Evolutionary conservation across 2,113 vertebrate species (phyloP), one percentile per base, ranked within the genome.

Genomic region (Glaucomys volans): DNA sequence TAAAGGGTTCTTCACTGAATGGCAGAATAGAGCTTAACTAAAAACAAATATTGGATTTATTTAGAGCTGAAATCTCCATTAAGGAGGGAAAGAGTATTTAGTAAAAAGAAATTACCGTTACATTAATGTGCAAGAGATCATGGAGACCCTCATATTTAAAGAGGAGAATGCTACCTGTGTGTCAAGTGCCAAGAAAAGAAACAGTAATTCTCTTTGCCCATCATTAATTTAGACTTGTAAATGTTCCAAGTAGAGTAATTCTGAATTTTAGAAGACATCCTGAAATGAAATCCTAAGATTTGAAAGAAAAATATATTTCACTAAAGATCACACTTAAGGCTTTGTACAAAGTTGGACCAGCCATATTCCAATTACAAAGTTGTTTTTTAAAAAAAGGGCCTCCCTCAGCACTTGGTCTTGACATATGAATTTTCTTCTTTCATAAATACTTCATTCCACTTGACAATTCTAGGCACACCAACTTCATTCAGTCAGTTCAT

Each of bases 131-230:
- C 12, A 80, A 57, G 90, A 96, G 77, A 83, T 85, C 66, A 44
- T 28, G 13, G 44, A 94, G 59, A 91, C 44, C n/a, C 77, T 95
- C 90, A 86, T 47, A 87, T 76, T 96, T 94, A 83, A 93, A 85
- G 54, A 66, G 37, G 47, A 87, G 12, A 86, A 54, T 35, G 37
- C 64, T 83, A 26, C 50, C 59, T 81, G 44, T 44, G 2, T 72
- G 44, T 81, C 77, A 91, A 82, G 30, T 57, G 5, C 47, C n/a
- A 62, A 30, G 75, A 67, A 79, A 95, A 85, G 50, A 85, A 94
- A 30, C 30, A 62, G 35, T 77, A 72, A n/a, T 75, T 93, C 47
- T 74, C 82, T 84, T 90, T 67, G 28, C 74, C 82, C 37, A 57
- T 91, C 81, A 92, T 76, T 66, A 85, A 44, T 87, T 94, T 95